Base-by-base conservation (phyloP, 2,113 vertebrate species). In the Astatoreochromis straeleni region DNA sequence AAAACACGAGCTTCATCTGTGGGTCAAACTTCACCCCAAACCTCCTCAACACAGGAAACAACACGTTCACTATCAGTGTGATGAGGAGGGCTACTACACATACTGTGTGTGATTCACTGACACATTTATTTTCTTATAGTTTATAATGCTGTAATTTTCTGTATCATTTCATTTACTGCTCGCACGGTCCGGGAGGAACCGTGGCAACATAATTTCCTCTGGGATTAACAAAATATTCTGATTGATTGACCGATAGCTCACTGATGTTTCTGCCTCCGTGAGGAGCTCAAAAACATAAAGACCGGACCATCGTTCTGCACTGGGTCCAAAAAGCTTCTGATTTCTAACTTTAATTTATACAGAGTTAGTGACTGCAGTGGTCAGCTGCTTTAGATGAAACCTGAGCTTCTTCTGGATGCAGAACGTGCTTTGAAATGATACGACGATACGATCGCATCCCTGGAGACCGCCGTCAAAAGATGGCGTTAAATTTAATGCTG, bases 381-480 rank as follows among this genome's bases (percentile, higher is more conserved):
- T 17, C 8, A n/a, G 5, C n/a, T 19, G 63, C 80, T 58, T 51
- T 60, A 51, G 80, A 82, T 45, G 85, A 82, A 75, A 45, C 73
- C 19, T 38, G 57, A 87, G 45, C 54, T 26, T 65, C 80, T 60
- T 83, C 58, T 81, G 58, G 65, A 45, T 47, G 49, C 19, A 80
- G 55, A 68, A 65, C 1, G 5, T 8, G 11, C 53, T 79, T 49
- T 63, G 5, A 80, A 47, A 42, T 14, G 14, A 5, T 42, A 83
- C 55, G 29, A 8, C 4, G 0, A 45, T 55, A 75, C 6, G 65
- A 80, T 79, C 49, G 26, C 83, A 16, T 84, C 86, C 58, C 58
- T 4, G 1, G 58, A 88, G 86, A 55, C 73, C 29, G 45, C 49
- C 14, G 6, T 83, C 86, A 68, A 68, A 80, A 38, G 70, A 58